A percentile compares a stretch with the other conserved stretches of the same genome.
These are phyloP conservation scores for Pelochelys cantorii DNA, from an alignment of 2,797 vertebrate genomes.

Conservation along the genomic window DNA sequence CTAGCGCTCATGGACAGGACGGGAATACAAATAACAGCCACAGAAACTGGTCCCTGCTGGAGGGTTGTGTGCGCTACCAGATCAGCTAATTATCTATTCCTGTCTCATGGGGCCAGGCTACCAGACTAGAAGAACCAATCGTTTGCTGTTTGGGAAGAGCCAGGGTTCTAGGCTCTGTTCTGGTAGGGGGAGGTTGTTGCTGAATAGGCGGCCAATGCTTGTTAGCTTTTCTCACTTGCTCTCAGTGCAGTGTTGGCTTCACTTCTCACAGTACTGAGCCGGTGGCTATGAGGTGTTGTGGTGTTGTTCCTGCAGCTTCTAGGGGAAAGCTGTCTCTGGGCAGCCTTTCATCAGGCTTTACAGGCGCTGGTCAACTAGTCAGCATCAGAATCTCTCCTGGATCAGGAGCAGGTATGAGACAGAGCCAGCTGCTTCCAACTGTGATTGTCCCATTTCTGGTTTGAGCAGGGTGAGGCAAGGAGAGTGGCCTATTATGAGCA, in stretches of 20 bases:
- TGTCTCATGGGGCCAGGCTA: neutral
- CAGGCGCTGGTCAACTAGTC: neutral
- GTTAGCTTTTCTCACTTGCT: neutral
- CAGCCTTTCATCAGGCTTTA: neutral
- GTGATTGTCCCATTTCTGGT: neutral
- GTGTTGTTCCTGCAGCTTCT: slow-evolving; percentile 16
- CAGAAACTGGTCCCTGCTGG: neutral
- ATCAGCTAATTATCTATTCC: neutral
- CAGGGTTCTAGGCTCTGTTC: neutral
- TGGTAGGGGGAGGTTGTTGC: neutral
- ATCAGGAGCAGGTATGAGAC: neutral
- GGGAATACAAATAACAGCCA: neutral
- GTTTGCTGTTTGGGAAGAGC: neutral
- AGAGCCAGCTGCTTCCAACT: neutral
- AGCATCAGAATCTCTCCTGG: no score
- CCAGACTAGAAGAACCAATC: neutral
- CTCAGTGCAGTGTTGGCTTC: neutral
- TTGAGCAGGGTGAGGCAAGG: neutral
- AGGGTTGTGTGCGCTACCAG: neutral
- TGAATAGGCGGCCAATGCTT: neutral
- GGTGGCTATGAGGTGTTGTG: slow-evolving; percentile 5
- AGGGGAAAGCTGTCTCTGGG: neutral
- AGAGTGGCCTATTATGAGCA: slow-evolving; percentile 19
- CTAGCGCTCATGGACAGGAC: neutral
- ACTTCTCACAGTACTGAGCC: neutral